phyloP scores from a whole-genome alignment of 2,113 vertebrate species.

The Mirza zaza region DNA sequence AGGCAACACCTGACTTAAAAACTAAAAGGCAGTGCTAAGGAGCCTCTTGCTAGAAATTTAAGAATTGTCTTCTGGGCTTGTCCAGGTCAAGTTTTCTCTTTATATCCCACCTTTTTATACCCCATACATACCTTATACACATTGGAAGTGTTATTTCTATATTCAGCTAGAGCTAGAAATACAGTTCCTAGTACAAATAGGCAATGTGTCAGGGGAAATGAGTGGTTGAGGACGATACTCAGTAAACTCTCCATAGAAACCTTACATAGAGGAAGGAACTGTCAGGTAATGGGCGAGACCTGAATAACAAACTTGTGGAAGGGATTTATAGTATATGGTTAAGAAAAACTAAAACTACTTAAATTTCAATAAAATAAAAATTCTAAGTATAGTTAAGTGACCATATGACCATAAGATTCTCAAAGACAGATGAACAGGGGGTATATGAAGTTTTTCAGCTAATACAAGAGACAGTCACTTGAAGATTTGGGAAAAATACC shows the following conservation, averaged over 20 bases:
- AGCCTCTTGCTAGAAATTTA: background rate
- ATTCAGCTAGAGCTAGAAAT: background rate
- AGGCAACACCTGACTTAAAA: background rate
- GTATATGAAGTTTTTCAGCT: background rate
- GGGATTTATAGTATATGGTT: background rate
- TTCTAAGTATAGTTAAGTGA: background rate
- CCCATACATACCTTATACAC: background rate
- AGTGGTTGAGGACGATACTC: background rate
- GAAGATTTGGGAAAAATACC: background rate
- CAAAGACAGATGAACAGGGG: background rate
- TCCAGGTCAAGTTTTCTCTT: slow-evolving; percentile 1
- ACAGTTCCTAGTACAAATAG: background rate
- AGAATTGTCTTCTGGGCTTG: background rate
- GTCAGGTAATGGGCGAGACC: background rate
- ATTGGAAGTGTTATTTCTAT: background rate
- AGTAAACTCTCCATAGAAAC: background rate
- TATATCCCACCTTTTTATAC: background rate
- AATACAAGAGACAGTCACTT: background rate
- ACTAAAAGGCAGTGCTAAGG: background rate
- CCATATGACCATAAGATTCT: background rate
- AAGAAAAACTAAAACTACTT: background rate
- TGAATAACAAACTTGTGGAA: background rate
- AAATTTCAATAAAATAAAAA: slow-evolving; percentile 10
- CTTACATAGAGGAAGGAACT: background rate
- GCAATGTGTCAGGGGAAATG: background rate